Base-by-base conservation (phyloP, 1,140 invertebrate genomes). In the Lasaia peninsularis region DNA sequence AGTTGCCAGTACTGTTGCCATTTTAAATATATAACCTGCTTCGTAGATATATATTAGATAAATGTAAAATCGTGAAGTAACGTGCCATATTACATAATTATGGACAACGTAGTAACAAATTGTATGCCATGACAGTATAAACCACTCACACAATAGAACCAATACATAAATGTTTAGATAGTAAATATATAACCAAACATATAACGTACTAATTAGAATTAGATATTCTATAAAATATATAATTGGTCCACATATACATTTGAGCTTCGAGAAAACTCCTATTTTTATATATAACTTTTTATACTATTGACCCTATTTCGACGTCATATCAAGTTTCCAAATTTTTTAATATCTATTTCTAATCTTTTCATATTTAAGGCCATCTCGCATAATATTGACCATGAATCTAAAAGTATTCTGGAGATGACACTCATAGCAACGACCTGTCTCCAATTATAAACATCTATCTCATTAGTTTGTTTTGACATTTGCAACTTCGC, bases 271-370 rank as follows among this genome's bases (percentile, higher is more conserved):
- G 69, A 84, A 67, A 78, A 79, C 79, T 82, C 78, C 79, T 88
- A 86, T 88, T 86, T 88, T 86, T 88, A 73, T 86, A 85, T 69
- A 66, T 79, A 78, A 82, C 73, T 78, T 86, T 86, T 78, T 83
- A 75, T 83, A 80, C 65, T 75, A 61, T 74, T 72, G 66, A 71
- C 62, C 67, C 67, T 70, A 79, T 73, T 71, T 69, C 65, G 61
- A 73, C 65, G 53, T 75, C 84, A 85, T 87, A 87, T 87, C 80
- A 82, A 80, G 78, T 77, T 78, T 79, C 67, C 71, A 73, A n/a
- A n/a, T 63, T 77, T 81, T 77, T 79, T 56, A 65, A 74, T 68
- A 56, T 51, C 69, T 8, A 37, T 51, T 51, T 32, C 24, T 51
- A 51, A 51, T 28, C 21, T 51, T 52, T 24, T 16, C 28, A 33